Evolutionary conservation across 2,888 invertebrate species (phyloP).

Genomic region (Machimus rusticus): DNA sequence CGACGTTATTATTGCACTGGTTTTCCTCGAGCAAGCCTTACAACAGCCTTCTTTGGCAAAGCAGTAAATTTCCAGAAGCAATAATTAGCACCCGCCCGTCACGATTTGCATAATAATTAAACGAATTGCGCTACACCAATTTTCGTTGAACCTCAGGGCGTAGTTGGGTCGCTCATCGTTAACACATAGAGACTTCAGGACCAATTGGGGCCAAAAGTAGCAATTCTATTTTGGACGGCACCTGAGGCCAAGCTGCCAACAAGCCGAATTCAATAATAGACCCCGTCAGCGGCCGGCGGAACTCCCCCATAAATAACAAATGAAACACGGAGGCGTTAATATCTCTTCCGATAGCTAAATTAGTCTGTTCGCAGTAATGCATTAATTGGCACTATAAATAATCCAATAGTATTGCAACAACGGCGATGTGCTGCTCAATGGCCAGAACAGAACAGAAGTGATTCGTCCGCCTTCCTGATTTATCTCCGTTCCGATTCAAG

Average conservation of each 20-base stretch:
- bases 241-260: neutral
- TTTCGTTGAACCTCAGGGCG: neutral
- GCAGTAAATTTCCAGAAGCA: neutral
- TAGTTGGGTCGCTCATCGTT: neutral
- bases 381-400: constrained; percentile 9
- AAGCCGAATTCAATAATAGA: neutral
- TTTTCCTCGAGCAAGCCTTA: neutral
- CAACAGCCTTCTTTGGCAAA: neutral
- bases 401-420: neutral
- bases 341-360: neutral
- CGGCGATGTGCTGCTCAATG: neutral
- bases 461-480: neutral
- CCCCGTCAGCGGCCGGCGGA: neutral
- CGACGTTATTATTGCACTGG: neutral
- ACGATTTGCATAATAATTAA: neutral
- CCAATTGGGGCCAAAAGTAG: neutral
- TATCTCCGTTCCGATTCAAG: neutral
- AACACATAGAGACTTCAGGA: neutral
- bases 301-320: neutral
- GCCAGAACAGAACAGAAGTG: neutral
- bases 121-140: neutral
- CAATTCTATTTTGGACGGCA: neutral
- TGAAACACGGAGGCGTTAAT: neutral
- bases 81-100: neutral
- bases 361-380: neutral